Conservation (phyloP, 2,797 vertebrate species). For the Leuciscus waleckii region DNA sequence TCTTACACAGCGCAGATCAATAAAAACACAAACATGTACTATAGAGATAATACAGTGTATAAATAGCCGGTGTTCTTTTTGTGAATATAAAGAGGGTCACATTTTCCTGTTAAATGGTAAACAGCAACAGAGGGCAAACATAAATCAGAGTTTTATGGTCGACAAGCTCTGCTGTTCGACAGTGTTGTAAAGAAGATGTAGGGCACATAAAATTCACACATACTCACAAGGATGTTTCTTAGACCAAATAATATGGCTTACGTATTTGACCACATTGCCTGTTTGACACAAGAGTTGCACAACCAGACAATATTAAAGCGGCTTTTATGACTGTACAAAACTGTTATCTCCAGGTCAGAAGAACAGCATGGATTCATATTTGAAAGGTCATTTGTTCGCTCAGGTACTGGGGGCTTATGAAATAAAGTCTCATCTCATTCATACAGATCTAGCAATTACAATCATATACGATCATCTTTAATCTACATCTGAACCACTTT, state of each 20-base stretch:
- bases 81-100: not conserved
- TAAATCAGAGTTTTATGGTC: constrained; percentile 14
- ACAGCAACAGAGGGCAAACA: not conserved
- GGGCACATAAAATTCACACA: constrained; percentile 25
- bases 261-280: constrained; percentile 10
- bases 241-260: not conserved
- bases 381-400: not conserved
- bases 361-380: not conserved
- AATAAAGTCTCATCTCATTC: not conserved
- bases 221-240: not conserved
- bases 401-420: not conserved
- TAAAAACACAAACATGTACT: not conserved
- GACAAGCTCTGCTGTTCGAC: not conserved
- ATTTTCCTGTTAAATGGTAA: not conserved
- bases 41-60: not conserved
- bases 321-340: not conserved
- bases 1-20: not conserved
- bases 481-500: not conserved
- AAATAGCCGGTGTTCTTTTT: constrained; percentile 8
- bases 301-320: not conserved
- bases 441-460: not conserved
- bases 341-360: not conserved
- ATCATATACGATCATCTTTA: not conserved
- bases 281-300: constrained; percentile 5
- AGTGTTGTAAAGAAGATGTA: constrained; percentile 30